Conservation (phyloP, 2,888 invertebrate genomes). For the Calliopum simillimum region DNA sequence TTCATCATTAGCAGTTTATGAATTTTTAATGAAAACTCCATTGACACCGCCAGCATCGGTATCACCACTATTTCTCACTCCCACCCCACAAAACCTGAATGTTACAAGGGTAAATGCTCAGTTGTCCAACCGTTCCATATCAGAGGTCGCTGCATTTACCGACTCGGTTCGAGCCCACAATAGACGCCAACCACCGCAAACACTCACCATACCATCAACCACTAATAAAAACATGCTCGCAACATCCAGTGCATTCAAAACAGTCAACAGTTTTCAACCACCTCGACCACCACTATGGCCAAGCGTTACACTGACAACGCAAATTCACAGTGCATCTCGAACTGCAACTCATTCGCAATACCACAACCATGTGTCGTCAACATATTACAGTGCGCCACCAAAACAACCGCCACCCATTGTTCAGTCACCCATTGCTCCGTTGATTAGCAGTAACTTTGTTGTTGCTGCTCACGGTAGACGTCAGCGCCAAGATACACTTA, state of each 20-base stretch:
- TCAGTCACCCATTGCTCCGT: background rate
- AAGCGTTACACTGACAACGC: conserved; percentile 41
- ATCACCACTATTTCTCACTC: conserved; percentile 44
- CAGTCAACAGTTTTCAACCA: conserved; percentile 21
- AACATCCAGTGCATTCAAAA: background rate
- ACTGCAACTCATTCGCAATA: conserved; percentile 18
- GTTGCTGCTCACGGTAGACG: background rate
- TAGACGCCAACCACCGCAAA: conserved; percentile 38
- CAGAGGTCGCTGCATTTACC: no score
- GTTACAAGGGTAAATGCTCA: conserved; percentile 20
- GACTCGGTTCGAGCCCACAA: conserved; percentile 44
- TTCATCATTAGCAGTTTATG: conserved; percentile 46
- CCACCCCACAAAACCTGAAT: conserved; percentile 5
- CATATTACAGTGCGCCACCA: conserved; percentile 39
- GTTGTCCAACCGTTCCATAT: no score
- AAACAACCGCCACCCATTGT: conserved; percentile 15
- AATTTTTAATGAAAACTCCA: conserved; percentile 48
- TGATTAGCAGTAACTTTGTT: background rate
- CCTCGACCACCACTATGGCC: conserved; percentile 30
- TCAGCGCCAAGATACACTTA: conserved; percentile 37
- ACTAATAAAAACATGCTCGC: conserved; percentile 27
- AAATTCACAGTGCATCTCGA: conserved; percentile 39
- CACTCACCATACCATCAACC: conserved; percentile 49
- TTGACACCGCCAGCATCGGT: conserved; percentile 47
- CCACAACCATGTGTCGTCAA: conserved; percentile 33